Percentiles rank a stretch among this genome's conserved stretches.
Conservation (phyloP, 2,113 vertebrate species). For the Pterocles gutturalis region DNA sequence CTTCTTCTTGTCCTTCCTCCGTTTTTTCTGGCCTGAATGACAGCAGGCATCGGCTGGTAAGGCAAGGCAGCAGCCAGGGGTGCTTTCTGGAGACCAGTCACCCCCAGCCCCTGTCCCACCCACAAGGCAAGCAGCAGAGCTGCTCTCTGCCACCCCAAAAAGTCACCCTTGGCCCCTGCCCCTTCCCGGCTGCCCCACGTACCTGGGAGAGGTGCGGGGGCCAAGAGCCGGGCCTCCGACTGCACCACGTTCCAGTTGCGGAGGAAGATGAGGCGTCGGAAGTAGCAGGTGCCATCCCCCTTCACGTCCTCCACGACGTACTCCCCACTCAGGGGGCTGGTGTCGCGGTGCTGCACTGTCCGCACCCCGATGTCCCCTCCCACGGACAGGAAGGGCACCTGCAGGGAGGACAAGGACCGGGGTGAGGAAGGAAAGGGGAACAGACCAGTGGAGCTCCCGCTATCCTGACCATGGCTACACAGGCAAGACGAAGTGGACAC, state of each 20-base stretch:
- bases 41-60: not conserved
- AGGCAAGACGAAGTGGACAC: rapidly evolving
- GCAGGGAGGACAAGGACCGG: not conserved
- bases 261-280: conserved; percentile 92
- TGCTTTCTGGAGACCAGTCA: not conserved
- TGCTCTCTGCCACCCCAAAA: not conserved
- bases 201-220: conserved; percentile 59
- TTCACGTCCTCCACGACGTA: conserved; percentile 92
- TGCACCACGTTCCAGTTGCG: conserved; percentile 90
- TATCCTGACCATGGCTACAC: not conserved
- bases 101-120: not conserved
- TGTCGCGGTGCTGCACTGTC: conserved; percentile 78
- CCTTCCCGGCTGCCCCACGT: not conserved
- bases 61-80: not conserved
- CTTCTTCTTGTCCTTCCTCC: conserved; percentile 86
- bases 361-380: conserved; percentile 93
- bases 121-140: not conserved
- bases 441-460: not conserved
- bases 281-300: conserved; percentile 85
- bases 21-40: conserved; percentile 83
- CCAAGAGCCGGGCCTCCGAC: conserved; percentile 88
- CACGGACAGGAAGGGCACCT: conserved; percentile 96
- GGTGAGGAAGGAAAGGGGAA: not conserved
- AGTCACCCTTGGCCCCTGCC: not conserved
- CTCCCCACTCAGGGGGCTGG: conserved; percentile 89